phyloP scores from a whole-genome alignment of 1,140 invertebrate species.

The Rhyacophila brunnea region DNA sequence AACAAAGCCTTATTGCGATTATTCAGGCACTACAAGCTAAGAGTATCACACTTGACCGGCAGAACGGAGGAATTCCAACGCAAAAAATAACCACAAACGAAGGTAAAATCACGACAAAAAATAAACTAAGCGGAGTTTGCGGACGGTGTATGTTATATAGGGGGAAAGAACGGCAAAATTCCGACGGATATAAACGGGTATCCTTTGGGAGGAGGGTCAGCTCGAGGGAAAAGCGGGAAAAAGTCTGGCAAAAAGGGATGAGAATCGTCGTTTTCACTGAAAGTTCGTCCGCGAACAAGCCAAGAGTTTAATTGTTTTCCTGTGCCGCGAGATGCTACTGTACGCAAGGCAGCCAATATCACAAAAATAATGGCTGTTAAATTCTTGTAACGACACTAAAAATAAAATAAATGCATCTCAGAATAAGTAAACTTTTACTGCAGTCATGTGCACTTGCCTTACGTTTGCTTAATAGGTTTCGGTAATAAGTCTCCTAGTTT shows the following conservation, averaged over 20 bases:
- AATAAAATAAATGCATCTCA: conserved; percentile 25
- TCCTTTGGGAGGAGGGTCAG: neutral
- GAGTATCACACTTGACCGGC: conserved; percentile 25
- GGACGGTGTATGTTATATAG: conserved; percentile 7
- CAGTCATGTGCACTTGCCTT: conserved; percentile 1
- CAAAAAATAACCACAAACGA: conserved; percentile 26
- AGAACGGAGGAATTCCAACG: conserved; percentile 16
- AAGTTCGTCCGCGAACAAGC: conserved; percentile 36
- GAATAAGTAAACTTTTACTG: neutral
- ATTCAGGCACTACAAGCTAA: no score
- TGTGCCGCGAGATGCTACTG: conserved; percentile 36
- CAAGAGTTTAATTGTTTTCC: conserved; percentile 49
- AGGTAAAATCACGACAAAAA: conserved; percentile 25
- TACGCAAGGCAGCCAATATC: conserved; percentile 29
- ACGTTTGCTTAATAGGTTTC: neutral
- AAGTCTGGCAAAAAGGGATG: conserved; percentile 18
- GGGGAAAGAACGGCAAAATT: conserved; percentile 6
- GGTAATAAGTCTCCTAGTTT: conserved; percentile 9
- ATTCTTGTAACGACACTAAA: conserved; percentile 15
- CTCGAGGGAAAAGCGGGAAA: conserved; percentile 1
- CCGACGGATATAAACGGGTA: conserved; percentile 4
- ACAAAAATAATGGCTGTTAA: conserved; percentile 13
- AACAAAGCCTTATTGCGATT: no score
- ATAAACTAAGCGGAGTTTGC: conserved; percentile 9
- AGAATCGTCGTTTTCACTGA: conserved; percentile 18